Percentiles rank a stretch among this genome's conserved stretches.
Conservation (phyloP, 2,113 vertebrate genomes). For the Echinops telfairi region DNA sequence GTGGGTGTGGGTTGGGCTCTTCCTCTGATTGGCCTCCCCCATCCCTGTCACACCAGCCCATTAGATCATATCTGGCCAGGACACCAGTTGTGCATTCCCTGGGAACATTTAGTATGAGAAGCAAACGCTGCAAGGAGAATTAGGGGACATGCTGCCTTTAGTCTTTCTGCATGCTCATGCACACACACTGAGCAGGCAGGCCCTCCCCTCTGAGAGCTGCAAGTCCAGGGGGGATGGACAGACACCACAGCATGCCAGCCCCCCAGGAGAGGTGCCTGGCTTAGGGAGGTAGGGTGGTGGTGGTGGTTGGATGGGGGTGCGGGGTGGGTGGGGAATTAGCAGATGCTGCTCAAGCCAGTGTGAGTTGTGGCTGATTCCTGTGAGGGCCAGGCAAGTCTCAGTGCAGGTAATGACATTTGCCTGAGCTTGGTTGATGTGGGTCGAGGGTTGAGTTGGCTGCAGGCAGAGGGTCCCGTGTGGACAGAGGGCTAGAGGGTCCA, state of each 20-base stretch:
- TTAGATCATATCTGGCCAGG: too few species aligned
- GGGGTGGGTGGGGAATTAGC: too few species aligned
- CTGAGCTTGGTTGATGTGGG: background rate
- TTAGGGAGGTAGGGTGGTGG: too few species aligned
- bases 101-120: background rate
- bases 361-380: background rate
- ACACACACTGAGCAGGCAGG: background rate
- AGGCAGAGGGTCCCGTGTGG: background rate
- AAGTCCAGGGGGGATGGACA: accelerated
- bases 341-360: too few species aligned
- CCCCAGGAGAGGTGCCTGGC: too few species aligned
- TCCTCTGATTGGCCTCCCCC: background rate
- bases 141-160: background rate
- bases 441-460: background rate
- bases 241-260: too few species aligned
- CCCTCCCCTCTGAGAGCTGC: background rate
- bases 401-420: background rate
- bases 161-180: background rate
- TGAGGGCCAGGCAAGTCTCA: background rate
- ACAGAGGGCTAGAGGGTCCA: background rate
- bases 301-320: too few species aligned
- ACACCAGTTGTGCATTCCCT: background rate
- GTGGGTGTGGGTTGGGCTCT: background rate
- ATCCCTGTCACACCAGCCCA: background rate
- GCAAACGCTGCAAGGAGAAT: background rate